phyloP scores from a whole-genome alignment of 1,140 invertebrate genomes.

The Bicyclus anynana region DNA sequence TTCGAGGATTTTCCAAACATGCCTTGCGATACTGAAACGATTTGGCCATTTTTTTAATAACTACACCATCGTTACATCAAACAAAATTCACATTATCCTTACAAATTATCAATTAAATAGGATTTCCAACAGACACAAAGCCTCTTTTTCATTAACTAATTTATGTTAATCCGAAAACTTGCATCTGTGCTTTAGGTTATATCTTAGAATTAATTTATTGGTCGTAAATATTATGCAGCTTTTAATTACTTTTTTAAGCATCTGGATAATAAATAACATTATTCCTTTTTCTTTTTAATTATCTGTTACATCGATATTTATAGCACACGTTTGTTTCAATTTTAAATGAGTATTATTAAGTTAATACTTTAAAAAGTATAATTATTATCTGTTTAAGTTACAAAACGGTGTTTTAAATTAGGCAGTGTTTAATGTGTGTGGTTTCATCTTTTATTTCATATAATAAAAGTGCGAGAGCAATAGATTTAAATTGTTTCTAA shows the following conservation, averaged over 20 bases:
- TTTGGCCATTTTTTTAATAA: constrained; percentile 38
- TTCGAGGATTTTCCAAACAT: constrained; percentile 41
- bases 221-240: background rate
- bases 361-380: too few species aligned
- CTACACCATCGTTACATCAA: constrained; percentile 48
- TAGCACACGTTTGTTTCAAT: background rate
- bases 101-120: constrained; percentile 51
- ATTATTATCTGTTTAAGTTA: too few species aligned
- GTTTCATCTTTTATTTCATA: too few species aligned
- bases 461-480: too few species aligned
- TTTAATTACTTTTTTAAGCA: background rate
- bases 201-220: background rate
- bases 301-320: background rate
- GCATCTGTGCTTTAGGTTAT: background rate
- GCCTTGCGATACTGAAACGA: constrained; percentile 47
- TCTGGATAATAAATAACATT: background rate
- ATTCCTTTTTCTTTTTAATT: background rate
- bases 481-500: too few species aligned
- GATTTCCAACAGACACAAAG: constrained; percentile 33
- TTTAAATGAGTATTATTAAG: too few species aligned
- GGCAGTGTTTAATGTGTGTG: too few species aligned
- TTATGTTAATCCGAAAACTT: background rate
- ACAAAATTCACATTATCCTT: constrained; percentile 54
- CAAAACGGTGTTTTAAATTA: too few species aligned
- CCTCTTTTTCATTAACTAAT: background rate